Evolutionary conservation across 2,113 vertebrate species (phyloP).

Genomic region (Bungarus multicinctus): DNA sequence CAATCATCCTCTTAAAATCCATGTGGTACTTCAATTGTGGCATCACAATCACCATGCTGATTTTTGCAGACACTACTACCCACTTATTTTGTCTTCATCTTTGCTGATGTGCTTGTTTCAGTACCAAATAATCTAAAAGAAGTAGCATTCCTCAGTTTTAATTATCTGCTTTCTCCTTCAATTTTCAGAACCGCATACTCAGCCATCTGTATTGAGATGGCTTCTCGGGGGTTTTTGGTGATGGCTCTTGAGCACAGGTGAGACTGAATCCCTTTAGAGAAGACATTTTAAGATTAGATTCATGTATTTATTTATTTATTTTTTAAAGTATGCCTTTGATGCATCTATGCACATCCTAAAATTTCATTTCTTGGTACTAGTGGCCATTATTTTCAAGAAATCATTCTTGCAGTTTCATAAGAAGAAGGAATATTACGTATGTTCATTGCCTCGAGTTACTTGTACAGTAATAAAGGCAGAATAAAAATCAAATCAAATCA

Average conservation of each 20-base stretch:
- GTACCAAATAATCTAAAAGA: neutral
- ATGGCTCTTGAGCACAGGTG: constrained; percentile 73
- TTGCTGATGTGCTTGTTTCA: neutral
- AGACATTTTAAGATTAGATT: neutral
- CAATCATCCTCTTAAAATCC: neutral
- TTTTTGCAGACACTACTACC: neutral
- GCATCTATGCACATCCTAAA: neutral
- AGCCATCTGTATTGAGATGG: constrained; percentile 70
- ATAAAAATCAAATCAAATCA: neutral
- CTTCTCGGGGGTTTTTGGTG: constrained; percentile 71
- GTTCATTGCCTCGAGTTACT: neutral
- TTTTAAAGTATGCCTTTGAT: neutral
- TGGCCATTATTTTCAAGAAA: neutral
- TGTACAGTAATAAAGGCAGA: neutral
- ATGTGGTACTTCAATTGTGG: neutral
- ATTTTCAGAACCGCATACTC: constrained; percentile 69
- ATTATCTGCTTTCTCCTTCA: neutral
- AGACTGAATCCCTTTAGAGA: constrained; percentile 1
- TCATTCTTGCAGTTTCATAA: neutral
- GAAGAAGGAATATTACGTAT: neutral
- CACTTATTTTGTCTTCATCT: neutral
- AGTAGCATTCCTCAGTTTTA: neutral
- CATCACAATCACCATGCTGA: neutral
- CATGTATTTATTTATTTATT: neutral
- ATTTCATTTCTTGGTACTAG: neutral